Conservation (phyloP, 2,113 vertebrate species). For the Speoplatyrhinus poulsoni region DNA sequence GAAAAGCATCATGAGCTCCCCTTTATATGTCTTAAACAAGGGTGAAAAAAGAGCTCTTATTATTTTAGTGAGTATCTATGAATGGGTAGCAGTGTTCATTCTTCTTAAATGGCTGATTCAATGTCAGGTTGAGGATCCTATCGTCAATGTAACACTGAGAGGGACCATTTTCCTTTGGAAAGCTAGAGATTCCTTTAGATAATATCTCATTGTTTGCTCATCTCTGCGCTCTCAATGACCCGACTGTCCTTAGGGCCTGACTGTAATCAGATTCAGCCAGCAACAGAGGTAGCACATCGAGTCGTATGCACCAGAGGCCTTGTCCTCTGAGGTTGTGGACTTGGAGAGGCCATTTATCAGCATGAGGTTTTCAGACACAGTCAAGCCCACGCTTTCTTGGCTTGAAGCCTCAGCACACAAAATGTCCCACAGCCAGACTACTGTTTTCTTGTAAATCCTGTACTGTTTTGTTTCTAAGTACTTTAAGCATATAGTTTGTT, state of each 20-base stretch:
- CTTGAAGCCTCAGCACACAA: slow-evolving; percentile 54
- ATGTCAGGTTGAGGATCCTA: slow-evolving; percentile 85
- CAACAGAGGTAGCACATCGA: slow-evolving; percentile 71
- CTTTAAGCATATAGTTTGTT: slow-evolving; percentile 24
- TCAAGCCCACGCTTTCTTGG: slow-evolving; percentile 64
- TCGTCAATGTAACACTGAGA: slow-evolving; percentile 83
- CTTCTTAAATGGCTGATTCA: slow-evolving; percentile 85
- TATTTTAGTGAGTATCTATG: slow-evolving; percentile 78
- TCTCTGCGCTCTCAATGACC: slow-evolving; percentile 80
- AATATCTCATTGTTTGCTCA: slow-evolving; percentile 85
- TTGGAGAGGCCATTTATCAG: slow-evolving; percentile 72
- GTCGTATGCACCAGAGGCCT: slow-evolving; percentile 68
- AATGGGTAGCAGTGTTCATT: slow-evolving; percentile 80
- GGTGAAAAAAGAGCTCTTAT: slow-evolving; percentile 81
- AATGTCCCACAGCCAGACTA: slow-evolving; percentile 36
- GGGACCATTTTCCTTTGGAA: slow-evolving; percentile 82
- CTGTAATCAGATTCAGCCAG: slow-evolving; percentile 77
- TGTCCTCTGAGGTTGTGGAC: slow-evolving; percentile 65
- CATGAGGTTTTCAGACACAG: slow-evolving; percentile 66
- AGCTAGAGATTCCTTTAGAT: slow-evolving; percentile 84
- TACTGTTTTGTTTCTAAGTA: slow-evolving; percentile 32
- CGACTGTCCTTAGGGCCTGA: slow-evolving; percentile 77
- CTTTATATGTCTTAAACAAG: slow-evolving; percentile 83
- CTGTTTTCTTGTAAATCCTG: slow-evolving; percentile 16
- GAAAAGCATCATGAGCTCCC: slow-evolving; percentile 75